Conservation (phyloP, 2,888 invertebrate genomes). For the Busseola fusca region DNA sequence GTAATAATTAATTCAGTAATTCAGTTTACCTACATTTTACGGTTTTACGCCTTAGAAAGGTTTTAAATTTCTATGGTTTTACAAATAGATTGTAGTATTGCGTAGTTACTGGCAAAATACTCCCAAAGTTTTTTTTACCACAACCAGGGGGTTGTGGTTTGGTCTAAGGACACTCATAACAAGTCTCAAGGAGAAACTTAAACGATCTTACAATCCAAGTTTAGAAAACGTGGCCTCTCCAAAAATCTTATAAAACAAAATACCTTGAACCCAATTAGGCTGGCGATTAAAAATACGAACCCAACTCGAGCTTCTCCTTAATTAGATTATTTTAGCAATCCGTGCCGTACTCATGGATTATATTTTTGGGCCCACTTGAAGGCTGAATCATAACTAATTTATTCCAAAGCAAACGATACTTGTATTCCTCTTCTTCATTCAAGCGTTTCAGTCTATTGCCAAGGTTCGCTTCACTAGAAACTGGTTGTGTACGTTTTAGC, state of each 20-base stretch:
- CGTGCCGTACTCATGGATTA: slow-evolving; percentile 21
- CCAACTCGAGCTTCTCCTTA: slow-evolving; percentile 56
- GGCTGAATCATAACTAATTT: slow-evolving; percentile 35
- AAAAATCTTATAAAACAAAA: slow-evolving; percentile 32
- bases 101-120: neutral
- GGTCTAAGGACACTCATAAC: slow-evolving; percentile 11
- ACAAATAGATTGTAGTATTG: neutral
- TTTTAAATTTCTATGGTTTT: no score
- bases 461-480: slow-evolving; percentile 53
- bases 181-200: slow-evolving; percentile 13
- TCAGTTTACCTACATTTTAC: slow-evolving; percentile 2
- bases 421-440: slow-evolving; percentile 38
- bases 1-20: neutral
- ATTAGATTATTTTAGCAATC: slow-evolving; percentile 65
- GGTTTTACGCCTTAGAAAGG: neutral
- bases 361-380: slow-evolving; percentile 52
- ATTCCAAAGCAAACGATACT: slow-evolving; percentile 28
- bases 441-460: slow-evolving; percentile 48
- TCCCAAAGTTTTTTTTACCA: neutral
- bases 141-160: neutral
- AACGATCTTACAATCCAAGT: slow-evolving; percentile 22
- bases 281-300: slow-evolving; percentile 34
- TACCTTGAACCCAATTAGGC: slow-evolving; percentile 49
- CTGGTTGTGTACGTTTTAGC: slow-evolving; percentile 50
- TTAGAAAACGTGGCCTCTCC: slow-evolving; percentile 25